Evolutionary conservation across 2,888 invertebrate species (phyloP).

Genomic region (Scaptomyza polygonia): DNA sequence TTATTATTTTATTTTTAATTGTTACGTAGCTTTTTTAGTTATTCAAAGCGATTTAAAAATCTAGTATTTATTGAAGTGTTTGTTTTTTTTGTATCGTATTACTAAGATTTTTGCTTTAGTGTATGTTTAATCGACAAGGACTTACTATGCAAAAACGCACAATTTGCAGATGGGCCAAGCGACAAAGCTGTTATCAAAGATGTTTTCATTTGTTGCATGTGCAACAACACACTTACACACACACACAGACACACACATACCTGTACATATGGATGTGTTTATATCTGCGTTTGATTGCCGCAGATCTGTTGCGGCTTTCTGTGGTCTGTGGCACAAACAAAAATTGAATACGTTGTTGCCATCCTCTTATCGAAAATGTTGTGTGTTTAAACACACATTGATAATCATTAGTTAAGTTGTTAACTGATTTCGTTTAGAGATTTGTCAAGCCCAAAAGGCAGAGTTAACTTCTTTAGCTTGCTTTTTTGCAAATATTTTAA

Average conservation of each 20-base stretch:
- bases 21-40: no score
- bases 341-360: slow-evolving; percentile 19
- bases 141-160: slow-evolving; percentile 33
- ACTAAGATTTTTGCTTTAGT: slow-evolving; percentile 45
- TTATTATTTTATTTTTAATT: no score
- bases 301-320: slow-evolving; percentile 37
- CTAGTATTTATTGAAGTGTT: no score
- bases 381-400: slow-evolving; percentile 63
- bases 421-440: slow-evolving; percentile 77
- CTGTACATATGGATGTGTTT: background rate
- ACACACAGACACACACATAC: background rate
- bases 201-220: slow-evolving; percentile 44
- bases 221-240: slow-evolving; percentile 1
- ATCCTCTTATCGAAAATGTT: slow-evolving; percentile 39
- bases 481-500: slow-evolving; percentile 68
- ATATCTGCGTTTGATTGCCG: slow-evolving; percentile 42
- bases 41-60: no score
- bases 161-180: slow-evolving; percentile 64
- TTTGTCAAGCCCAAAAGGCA: slow-evolving; percentile 62
- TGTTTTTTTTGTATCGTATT: no score
- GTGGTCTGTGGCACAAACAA: slow-evolving; percentile 27
- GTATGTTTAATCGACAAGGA: slow-evolving; percentile 1
- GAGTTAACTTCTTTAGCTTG: slow-evolving; percentile 12
- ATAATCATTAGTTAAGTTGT: slow-evolving; percentile 81
- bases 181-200: slow-evolving; percentile 73